These are phyloP conservation scores for Amiota mariae DNA, from an alignment of 2,888 invertebrate genomes.

Conservation along the genomic window DNA sequence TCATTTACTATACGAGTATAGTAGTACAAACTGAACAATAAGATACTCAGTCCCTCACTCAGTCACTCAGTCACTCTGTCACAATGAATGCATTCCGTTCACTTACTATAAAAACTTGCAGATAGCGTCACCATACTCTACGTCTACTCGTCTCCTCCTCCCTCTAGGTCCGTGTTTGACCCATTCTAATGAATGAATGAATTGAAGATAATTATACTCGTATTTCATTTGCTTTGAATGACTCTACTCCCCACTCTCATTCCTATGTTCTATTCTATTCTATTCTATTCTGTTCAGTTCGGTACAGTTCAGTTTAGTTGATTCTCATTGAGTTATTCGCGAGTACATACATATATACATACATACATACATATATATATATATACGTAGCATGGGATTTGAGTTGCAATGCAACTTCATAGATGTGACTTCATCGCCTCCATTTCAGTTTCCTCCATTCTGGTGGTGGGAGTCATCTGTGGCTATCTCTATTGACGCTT, in stretches of 20 bases:
- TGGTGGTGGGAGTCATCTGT: background rate
- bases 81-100: conserved; percentile 55
- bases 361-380: no score
- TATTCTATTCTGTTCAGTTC: background rate
- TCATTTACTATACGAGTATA: background rate
- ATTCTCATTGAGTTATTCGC: background rate
- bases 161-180: no score
- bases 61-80: no score
- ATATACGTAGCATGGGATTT: conserved; percentile 23
- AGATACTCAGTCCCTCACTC: conserved; percentile 48
- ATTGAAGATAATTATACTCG: conserved; percentile 61
- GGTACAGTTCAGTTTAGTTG: background rate
- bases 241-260: background rate
- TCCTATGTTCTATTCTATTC: background rate
- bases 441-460: background rate
- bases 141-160: no score
- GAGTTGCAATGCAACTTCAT: conserved; percentile 45
- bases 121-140: no score
- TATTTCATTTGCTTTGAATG: conserved; percentile 44
- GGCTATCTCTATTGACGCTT: conserved; percentile 6
- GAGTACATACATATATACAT: conserved; percentile 20
- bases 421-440: background rate
- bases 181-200: conserved; percentile 59
- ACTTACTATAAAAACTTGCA: conserved; percentile 46
- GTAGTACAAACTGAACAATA: conserved; percentile 35